Percentiles rank a stretch among this genome's conserved stretches.
Conservation (phyloP, 92 coral and sea anemone species). For the Isaurus tuberculatus region DNA sequence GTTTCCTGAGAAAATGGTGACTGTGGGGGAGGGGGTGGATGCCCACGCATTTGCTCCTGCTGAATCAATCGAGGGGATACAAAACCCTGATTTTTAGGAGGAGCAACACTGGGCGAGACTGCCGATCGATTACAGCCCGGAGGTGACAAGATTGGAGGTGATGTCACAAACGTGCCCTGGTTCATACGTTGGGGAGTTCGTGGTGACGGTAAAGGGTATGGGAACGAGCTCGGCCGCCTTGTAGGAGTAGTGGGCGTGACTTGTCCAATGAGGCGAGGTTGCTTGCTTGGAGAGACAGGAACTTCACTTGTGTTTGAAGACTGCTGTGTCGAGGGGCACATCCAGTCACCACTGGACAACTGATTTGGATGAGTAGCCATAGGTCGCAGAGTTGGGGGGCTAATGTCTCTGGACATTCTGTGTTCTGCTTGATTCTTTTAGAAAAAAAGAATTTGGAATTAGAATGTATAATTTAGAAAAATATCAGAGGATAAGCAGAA, state of each 20-base stretch:
- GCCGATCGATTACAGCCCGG: slow-evolving; percentile 73
- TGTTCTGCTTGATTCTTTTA: slow-evolving; percentile 34
- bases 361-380: slow-evolving; percentile 95
- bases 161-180: slow-evolving; percentile 81
- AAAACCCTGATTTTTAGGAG: slow-evolving; percentile 70
- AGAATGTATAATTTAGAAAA: background rate
- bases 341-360: slow-evolving; percentile 71
- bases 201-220: slow-evolving; percentile 91
- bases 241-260: slow-evolving; percentile 83
- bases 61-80: slow-evolving; percentile 60
- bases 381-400: slow-evolving; percentile 96
- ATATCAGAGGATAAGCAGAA: background rate
- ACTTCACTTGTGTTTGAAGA: slow-evolving; percentile 66
- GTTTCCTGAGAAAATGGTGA: slow-evolving; percentile 42
- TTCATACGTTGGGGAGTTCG: slow-evolving; percentile 83
- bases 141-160: slow-evolving; percentile 88
- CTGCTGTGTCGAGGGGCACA: slow-evolving; percentile 57
- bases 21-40: slow-evolving; percentile 30
- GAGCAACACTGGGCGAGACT: slow-evolving; percentile 73
- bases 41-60: slow-evolving; percentile 68
- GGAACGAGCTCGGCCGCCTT: slow-evolving; percentile 84
- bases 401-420: slow-evolving; percentile 59
- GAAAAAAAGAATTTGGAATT: background rate
- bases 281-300: slow-evolving; percentile 98
- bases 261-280: slow-evolving; percentile 83